These are phyloP conservation scores for Eumacrocentrus americanus DNA, from an alignment of 2,888 invertebrate species.

Conservation along the genomic window DNA sequence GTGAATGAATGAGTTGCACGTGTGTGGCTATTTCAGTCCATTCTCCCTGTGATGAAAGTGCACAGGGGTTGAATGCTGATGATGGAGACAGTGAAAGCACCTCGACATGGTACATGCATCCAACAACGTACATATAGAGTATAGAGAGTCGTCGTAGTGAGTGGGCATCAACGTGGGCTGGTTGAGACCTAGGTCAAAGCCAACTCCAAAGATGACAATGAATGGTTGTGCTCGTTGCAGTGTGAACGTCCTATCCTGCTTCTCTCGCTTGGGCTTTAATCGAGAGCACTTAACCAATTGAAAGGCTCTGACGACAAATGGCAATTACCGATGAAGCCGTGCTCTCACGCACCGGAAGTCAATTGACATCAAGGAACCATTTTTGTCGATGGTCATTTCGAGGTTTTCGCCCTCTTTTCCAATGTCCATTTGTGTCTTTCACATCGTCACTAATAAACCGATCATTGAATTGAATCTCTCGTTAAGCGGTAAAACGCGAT, in stretches of 20 bases:
- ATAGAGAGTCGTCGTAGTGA: not conserved
- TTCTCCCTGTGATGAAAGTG: too few species aligned
- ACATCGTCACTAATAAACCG: too few species aligned
- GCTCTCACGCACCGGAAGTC: constrained; percentile 17
- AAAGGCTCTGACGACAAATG: constrained; percentile 25
- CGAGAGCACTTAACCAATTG: constrained; percentile 28
- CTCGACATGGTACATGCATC: too few species aligned
- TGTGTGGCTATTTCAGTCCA: too few species aligned
- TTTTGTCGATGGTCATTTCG: constrained; percentile 5
- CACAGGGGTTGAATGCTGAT: too few species aligned
- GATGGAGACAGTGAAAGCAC: too few species aligned
- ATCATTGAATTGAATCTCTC: too few species aligned
- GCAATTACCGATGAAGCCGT: constrained; percentile 23
- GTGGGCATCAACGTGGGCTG: too few species aligned
- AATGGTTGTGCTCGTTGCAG: constrained; percentile 2
- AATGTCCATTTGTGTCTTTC: too few species aligned
- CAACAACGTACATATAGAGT: not conserved
- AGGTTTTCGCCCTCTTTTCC: not conserved
- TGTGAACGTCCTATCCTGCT: constrained; percentile 1
- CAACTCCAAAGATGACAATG: not conserved
- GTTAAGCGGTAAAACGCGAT: too few species aligned
- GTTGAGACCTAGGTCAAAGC: constrained; percentile 13
- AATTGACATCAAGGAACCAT: constrained; percentile 12
- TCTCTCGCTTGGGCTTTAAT: constrained; percentile 22
- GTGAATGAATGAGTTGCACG: too few species aligned